Evolutionary conservation across 2,113 vertebrate species (phyloP).

Genomic region (Otolemur garnettii): DNA sequence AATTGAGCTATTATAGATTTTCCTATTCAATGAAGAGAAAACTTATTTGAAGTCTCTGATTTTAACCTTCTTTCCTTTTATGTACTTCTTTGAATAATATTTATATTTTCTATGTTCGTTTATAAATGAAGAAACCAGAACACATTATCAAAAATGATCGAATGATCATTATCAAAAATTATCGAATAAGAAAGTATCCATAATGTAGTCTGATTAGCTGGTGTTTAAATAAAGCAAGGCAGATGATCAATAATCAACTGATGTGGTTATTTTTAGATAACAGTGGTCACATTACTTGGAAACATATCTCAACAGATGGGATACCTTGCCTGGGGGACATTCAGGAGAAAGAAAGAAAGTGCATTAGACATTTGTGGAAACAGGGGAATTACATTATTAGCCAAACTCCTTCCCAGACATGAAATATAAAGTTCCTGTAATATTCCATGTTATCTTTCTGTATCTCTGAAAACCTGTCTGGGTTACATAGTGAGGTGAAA

Average conservation of each 20-base stretch:
- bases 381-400: background rate
- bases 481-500: slow-evolving; percentile 70
- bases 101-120: background rate
- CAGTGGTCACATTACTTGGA: background rate
- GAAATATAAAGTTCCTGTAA: background rate
- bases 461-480: slow-evolving; percentile 70
- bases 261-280: background rate
- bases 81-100: background rate
- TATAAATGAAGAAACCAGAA: background rate
- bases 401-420: background rate
- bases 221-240: no score
- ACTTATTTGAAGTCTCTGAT: accelerated
- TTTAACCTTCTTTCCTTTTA: background rate
- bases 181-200: background rate
- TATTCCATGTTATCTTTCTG: background rate
- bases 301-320: background rate
- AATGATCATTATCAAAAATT: background rate
- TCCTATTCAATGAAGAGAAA: background rate
- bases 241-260: no score
- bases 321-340: accelerated
- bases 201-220: no score
- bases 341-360: no score
- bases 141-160: background rate
- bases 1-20: background rate
- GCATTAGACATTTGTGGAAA: background rate